Evolutionary conservation across 2,113 vertebrate genomes (phyloP).

Genomic region (Motacilla alba): DNA sequence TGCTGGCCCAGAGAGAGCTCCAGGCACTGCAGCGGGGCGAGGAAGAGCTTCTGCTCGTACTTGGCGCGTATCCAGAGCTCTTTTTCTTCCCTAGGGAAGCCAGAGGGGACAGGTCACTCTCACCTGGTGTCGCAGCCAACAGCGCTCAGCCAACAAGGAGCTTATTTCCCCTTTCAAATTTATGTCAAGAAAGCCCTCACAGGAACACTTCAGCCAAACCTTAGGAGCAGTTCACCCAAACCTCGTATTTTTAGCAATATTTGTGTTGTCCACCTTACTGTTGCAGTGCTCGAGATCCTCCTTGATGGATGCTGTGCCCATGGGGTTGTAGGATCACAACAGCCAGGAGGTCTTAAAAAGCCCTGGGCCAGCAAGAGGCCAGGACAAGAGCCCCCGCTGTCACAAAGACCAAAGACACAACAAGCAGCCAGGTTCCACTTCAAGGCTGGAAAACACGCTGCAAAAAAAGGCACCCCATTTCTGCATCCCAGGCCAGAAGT

Average conservation of each 20-base stretch:
- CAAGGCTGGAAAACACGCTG: not conserved
- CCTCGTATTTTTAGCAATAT: not conserved
- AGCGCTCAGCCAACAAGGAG: not conserved
- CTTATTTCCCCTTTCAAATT: not conserved
- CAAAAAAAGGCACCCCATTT: not conserved
- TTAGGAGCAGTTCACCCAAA: not conserved
- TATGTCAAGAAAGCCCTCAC: not conserved
- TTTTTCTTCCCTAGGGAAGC: constrained; percentile 87
- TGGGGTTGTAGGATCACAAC: rapidly evolving
- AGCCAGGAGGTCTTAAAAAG: not conserved
- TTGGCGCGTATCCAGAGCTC: constrained; percentile 97
- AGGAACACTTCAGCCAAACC: not conserved
- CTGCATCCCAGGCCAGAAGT: not conserved
- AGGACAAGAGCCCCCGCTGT: not conserved
- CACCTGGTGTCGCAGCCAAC: rapidly evolving
- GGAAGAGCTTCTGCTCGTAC: constrained; percentile 95
- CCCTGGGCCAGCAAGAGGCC: not conserved
- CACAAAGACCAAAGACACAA: not conserved
- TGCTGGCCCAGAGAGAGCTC: constrained; percentile 91
- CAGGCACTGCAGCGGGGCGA: constrained; percentile 78
- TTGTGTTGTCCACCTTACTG: not conserved
- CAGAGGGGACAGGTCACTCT: constrained; percentile 9
- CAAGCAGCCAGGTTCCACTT: not conserved
- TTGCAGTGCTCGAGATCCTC: rapidly evolving
- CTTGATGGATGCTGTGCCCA: not conserved